Percentiles rank a stretch among this genome's conserved stretches.
These are phyloP conservation scores for Megamerina dolium DNA, from an alignment of 2,888 invertebrate genomes.

Conservation along the genomic window DNA sequence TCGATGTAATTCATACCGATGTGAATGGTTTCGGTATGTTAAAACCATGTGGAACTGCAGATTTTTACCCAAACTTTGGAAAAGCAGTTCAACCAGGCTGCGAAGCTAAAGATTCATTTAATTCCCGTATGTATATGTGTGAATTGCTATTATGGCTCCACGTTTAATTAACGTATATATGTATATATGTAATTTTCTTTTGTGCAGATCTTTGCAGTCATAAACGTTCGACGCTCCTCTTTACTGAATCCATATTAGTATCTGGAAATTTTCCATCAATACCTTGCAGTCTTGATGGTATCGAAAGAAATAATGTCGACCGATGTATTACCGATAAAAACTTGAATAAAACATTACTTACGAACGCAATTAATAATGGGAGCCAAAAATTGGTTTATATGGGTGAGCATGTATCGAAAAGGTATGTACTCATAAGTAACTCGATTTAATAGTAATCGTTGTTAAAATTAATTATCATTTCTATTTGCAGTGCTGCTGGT, in stretches of 20 bases:
- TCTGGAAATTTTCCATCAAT: constrained; percentile 38
- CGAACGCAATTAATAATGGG: constrained; percentile 3
- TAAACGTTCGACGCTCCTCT: constrained; percentile 40
- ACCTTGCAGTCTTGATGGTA: constrained; percentile 32
- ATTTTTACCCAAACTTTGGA: constrained; percentile 47
- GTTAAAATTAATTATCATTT: neutral
- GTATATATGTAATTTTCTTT: constrained; percentile 10
- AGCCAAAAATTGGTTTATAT: constrained; percentile 30
- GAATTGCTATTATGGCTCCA: too few relatives aligned
- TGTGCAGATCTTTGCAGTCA: constrained; percentile 44
- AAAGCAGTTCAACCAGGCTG: constrained; percentile 44
- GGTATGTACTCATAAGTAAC: too few relatives aligned
- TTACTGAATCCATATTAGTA: constrained; percentile 42
- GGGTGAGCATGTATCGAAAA: constrained; percentile 40
- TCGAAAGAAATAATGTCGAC: constrained; percentile 21
- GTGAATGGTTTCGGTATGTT: constrained; percentile 41
- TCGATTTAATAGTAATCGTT: too few relatives aligned
- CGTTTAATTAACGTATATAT: too few relatives aligned
- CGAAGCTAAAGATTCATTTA: constrained; percentile 34
- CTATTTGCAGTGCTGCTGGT: constrained; percentile 28
- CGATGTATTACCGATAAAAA: constrained; percentile 12
- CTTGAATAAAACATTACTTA: neutral
- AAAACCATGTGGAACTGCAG: constrained; percentile 39
- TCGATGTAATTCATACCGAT: constrained; percentile 47
- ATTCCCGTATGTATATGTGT: constrained; percentile 34